A percentile compares a stretch with the other conserved stretches of the same genome.
phyloP scores from a whole-genome alignment of 2,113 vertebrate genomes.

The Myodes glareolus region DNA sequence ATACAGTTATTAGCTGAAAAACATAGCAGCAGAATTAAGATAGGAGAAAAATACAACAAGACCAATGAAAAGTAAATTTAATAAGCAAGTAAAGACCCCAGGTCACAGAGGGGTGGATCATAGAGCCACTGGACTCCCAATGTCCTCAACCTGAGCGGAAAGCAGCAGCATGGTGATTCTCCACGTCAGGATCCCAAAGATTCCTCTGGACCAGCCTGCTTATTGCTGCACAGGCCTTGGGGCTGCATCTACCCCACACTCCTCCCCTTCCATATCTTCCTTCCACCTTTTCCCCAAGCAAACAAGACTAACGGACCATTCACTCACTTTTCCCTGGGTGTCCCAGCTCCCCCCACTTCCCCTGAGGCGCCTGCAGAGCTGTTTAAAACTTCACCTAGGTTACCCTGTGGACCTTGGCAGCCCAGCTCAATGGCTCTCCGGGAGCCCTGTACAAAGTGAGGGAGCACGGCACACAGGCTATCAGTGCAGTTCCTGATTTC shows the following conservation, averaged over 20 bases:
- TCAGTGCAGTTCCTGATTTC: neutral
- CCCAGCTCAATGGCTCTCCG: neutral
- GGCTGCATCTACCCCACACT: neutral
- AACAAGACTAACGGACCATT: neutral
- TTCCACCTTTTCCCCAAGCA: neutral
- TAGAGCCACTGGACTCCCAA: neutral
- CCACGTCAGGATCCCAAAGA: neutral
- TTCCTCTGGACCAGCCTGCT: neutral
- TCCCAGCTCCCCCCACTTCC: neutral
- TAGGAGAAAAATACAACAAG: neutral
- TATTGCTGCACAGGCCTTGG: neutral
- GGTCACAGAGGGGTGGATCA: neutral
- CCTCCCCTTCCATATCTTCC: neutral
- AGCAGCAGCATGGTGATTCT: neutral
- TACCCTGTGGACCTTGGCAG: neutral
- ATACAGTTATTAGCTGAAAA: constrained; percentile 22
- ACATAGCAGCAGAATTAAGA: neutral
- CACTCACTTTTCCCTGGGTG: neutral
- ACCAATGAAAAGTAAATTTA: neutral
- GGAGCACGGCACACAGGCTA: neutral
- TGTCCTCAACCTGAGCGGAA: neutral
- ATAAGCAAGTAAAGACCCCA: neutral
- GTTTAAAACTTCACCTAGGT: neutral
- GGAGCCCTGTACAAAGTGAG: neutral
- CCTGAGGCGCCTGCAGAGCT: accelerated